Evolutionary conservation across 1,140 invertebrate genomes (phyloP).

Genomic region (Teleopsis dalmanni): DNA sequence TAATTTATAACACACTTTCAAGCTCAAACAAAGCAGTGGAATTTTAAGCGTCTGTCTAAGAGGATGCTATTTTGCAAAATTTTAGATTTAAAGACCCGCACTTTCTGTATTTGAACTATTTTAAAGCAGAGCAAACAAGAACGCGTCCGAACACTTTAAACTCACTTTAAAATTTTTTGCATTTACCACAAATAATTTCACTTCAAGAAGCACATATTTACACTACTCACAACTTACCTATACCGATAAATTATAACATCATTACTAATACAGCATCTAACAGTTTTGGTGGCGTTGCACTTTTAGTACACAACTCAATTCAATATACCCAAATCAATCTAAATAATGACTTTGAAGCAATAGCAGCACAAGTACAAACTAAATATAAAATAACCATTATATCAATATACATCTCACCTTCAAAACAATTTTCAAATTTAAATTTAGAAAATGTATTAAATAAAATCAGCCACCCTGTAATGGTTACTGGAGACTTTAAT

Average conservation of each 20-base stretch:
- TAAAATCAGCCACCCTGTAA: neutral
- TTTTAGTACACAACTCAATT: conserved; percentile 14
- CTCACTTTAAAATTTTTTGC: no score
- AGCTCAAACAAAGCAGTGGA: no score
- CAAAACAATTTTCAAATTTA: neutral
- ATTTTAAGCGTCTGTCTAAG: no score
- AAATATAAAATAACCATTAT: conserved; percentile 10
- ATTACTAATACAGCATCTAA: conserved; percentile 8
- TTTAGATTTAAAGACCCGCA: no score
- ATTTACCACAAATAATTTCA: conserved; percentile 12
- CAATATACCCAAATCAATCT: conserved; percentile 6
- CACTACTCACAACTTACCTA: neutral
- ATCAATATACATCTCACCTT: conserved; percentile 5
- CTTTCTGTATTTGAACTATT: no score
- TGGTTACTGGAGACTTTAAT: conserved; percentile 8
- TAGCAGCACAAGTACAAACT: conserved; percentile 11
- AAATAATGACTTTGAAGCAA: conserved; percentile 6
- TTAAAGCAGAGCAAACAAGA: no score
- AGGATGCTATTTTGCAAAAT: no score
- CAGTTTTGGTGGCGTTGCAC: conserved; percentile 11
- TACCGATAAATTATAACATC: conserved; percentile 10
- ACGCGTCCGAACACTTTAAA: no score
- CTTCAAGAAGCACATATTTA: conserved; percentile 17
- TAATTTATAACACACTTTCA: no score
- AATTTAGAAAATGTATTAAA: neutral